A percentile compares a stretch with the other conserved stretches of the same genome.
phyloP scores from a whole-genome alignment of 2,888 invertebrate genomes.

The Itoplectis maculator region DNA sequence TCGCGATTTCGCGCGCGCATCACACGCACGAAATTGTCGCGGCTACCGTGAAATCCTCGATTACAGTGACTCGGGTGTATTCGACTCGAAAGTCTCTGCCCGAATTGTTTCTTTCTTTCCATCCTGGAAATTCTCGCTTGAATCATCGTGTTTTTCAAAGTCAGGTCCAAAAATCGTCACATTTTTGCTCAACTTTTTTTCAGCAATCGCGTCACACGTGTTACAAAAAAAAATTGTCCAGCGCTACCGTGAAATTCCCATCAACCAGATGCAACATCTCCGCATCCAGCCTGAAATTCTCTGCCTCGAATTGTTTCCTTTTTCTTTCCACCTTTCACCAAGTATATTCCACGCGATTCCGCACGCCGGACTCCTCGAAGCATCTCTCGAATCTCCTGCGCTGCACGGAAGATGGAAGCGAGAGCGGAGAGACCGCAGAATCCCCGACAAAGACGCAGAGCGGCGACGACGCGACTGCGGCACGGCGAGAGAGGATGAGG shows the following conservation, averaged over 20 bases:
- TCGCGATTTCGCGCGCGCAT: slow-evolving; percentile 11
- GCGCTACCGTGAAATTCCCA: slow-evolving; percentile 32
- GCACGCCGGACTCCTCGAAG: slow-evolving; percentile 41
- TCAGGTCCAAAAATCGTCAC: too few relatives aligned
- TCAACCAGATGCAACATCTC: slow-evolving; percentile 4
- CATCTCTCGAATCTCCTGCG: slow-evolving; percentile 15
- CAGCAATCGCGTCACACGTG: background rate
- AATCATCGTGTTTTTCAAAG: too few relatives aligned
- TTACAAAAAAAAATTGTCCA: slow-evolving; percentile 24
- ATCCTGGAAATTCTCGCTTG: too few relatives aligned
- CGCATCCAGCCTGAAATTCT: slow-evolving; percentile 2
- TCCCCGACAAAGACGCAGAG: slow-evolving; percentile 20
- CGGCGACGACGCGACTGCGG: slow-evolving; percentile 7
- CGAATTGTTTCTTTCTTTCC: background rate
- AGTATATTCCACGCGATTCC: slow-evolving; percentile 11
- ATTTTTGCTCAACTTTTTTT: background rate
- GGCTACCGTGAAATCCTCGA: slow-evolving; percentile 17
- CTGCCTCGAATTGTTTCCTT: background rate
- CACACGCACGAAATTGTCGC: slow-evolving; percentile 8
- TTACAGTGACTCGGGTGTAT: slow-evolving; percentile 5
- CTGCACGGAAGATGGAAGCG: slow-evolving; percentile 22
- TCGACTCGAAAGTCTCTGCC: background rate
- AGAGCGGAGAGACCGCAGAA: slow-evolving; percentile 52
- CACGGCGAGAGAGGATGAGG: slow-evolving; percentile 15
- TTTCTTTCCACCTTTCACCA: background rate